Evolutionary conservation across 2,888 invertebrate species (phyloP), one percentile per base, ranked within the genome.

Genomic region (Cosmorhoe ocellata): DNA sequence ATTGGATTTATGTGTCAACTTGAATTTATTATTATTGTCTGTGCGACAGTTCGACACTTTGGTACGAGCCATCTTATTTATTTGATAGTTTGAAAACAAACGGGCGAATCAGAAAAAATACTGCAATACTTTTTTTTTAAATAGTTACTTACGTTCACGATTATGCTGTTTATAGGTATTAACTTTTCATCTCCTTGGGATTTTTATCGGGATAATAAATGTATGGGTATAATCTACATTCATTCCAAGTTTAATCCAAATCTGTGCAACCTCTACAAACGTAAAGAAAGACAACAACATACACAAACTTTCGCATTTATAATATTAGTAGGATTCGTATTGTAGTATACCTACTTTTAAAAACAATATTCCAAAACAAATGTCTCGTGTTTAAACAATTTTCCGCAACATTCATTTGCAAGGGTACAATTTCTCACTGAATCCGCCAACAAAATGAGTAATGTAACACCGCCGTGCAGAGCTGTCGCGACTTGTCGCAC

Each of bases 401-500:
- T 54, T 34, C 49, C 49, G 48, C 6, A 30, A 49, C 49, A 54
- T 54, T 54, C 48, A 54, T 52, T 49, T 36, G 40, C 37, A 43
- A 43, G 33, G 39, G 52, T 36, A 53, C 52, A 53, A 53, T 48
- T 53, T 53, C 52, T 48, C 52, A 53, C 27, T 44, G 41, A 33
- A 42, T 48, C 31, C 37, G 40, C 53, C 53, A 53, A 36, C 52
- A 48, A 53, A 44, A 46, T 55, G 54, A 50, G 50, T 51, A 48
- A 56, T 51, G 51, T 56, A 47, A 49, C 45, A 24, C 34, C 43
- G 10, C 30, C 52, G 43, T 33, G 52, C 43, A 43, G 31, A 39
- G 26, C 47, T 52, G 67, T 61, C 59, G 66, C 63, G 66, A 44
- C 47, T 60, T 63, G 61, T 64, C 67, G 61, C 67, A 65, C 64